Conservation (phyloP, 2,888 invertebrate genomes). For the Dicranocentrus wangi region DNA sequence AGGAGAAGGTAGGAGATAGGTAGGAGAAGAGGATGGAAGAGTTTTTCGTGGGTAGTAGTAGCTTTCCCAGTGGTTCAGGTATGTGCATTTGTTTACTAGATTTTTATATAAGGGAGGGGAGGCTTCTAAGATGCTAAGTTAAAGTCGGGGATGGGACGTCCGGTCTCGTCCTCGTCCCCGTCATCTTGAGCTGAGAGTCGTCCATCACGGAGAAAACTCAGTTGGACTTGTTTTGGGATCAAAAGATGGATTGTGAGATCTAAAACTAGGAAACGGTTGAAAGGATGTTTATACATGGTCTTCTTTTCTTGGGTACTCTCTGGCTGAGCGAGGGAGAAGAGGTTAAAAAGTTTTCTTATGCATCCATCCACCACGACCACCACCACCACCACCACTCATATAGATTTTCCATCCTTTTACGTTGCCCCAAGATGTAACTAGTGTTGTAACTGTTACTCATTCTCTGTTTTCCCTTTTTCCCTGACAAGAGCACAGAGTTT, state of each 20-base stretch:
- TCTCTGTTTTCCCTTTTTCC: constrained; percentile 20
- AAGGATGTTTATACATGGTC: constrained; percentile 20
- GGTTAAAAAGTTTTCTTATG: constrained; percentile 37
- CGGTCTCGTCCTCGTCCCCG: constrained; percentile 36
- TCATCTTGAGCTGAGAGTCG: constrained; percentile 60
- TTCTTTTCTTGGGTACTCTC: neutral
- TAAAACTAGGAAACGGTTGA: constrained; percentile 40
- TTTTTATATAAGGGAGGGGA: too few species aligned
- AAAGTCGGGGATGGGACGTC: constrained; percentile 48
- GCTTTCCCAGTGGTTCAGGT: too few species aligned
- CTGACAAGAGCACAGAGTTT: constrained; percentile 32
- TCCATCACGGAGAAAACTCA: constrained; percentile 57
- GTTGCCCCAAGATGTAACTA: constrained; percentile 30
- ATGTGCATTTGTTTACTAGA: too few species aligned
- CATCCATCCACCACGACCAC: constrained; percentile 37
- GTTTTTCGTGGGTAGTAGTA: too few species aligned
- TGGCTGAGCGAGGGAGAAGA: neutral
- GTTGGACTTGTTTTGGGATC: constrained; percentile 59
- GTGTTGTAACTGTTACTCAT: constrained; percentile 47
- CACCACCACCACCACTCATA: neutral
- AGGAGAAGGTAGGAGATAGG: neutral
- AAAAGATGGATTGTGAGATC: constrained; percentile 63
- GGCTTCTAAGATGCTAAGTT: too few species aligned
- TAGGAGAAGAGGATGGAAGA: too few species aligned
- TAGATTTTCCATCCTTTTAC: constrained; percentile 21